Percentiles rank a stretch among this genome's conserved stretches.
phyloP scores from a whole-genome alignment of 1,140 invertebrate species.

The Zelostemma sp. region DNA sequence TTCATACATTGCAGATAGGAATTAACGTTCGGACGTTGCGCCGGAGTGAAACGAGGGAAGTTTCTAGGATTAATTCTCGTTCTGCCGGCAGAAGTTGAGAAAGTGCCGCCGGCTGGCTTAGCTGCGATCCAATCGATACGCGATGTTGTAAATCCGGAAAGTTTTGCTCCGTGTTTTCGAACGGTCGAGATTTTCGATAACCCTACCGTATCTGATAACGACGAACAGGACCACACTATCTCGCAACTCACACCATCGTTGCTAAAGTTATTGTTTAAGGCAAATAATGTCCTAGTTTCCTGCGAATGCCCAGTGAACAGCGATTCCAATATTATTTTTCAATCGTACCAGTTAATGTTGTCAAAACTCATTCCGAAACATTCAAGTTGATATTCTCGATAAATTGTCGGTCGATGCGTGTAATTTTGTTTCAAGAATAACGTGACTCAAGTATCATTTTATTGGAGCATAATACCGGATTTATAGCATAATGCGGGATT shows the following conservation, averaged over 20 bases:
- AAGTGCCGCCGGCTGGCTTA: constrained; percentile 49
- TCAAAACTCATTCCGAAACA: too few relatives aligned
- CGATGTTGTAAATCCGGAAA: constrained; percentile 48
- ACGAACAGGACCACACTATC: constrained; percentile 22
- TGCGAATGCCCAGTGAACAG: too few relatives aligned
- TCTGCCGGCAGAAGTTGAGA: constrained; percentile 49
- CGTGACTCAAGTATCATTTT: too few relatives aligned
- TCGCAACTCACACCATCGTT: constrained; percentile 28
- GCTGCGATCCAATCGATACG: constrained; percentile 47
- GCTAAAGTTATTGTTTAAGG: constrained; percentile 3
- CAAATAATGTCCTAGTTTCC: too few relatives aligned
- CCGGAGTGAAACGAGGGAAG: constrained; percentile 52
- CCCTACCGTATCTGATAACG: constrained; percentile 33
- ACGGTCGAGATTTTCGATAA: constrained; percentile 48
- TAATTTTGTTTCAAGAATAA: too few relatives aligned
- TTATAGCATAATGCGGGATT: too few relatives aligned
- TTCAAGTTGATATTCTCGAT: too few relatives aligned
- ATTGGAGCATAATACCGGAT: too few relatives aligned
- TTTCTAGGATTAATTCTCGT: constrained; percentile 54
- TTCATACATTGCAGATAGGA: constrained; percentile 47
- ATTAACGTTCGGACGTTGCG: constrained; percentile 47
- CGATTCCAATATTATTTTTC: too few relatives aligned
- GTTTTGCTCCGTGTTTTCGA: constrained; percentile 45
- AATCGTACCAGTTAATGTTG: too few relatives aligned
- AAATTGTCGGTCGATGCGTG: too few relatives aligned